Conservation (phyloP, 2,113 vertebrate genomes). For the Catharus bicknelli region DNA sequence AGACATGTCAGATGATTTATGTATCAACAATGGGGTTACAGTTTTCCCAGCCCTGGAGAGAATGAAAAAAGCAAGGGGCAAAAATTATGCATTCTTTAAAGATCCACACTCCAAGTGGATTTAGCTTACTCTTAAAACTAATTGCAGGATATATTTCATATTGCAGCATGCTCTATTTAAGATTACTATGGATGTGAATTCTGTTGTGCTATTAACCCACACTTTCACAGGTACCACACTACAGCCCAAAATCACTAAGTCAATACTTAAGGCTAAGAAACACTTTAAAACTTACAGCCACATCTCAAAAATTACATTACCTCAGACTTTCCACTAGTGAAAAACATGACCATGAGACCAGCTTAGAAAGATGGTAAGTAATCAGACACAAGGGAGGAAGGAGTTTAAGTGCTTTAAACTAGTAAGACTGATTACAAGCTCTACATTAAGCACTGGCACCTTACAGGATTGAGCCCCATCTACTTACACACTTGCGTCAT, state of each 20-base stretch:
- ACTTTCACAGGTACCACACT: not conserved
- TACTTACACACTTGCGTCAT: not conserved
- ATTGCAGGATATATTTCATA: not conserved
- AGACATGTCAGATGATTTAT: not conserved
- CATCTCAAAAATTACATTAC: not conserved
- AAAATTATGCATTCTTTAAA: not conserved
- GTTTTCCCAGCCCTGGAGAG: not conserved
- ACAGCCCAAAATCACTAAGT: not conserved
- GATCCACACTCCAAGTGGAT: not conserved
- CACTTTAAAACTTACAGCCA: not conserved
- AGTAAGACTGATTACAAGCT: not conserved
- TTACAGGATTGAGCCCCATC: not conserved
- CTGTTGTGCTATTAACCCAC: not conserved
- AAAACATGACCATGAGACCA: not conserved
- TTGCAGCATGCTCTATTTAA: not conserved
- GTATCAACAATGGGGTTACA: not conserved
- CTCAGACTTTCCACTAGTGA: not conserved
- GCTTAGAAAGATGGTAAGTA: not conserved
- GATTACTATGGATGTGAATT: not conserved
- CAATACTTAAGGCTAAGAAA: not conserved
- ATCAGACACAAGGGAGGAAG: not conserved
- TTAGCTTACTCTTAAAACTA: not conserved
- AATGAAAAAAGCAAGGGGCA: not conserved
- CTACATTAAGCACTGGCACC: not conserved
- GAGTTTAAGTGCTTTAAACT: constrained; percentile 20